Conservation (phyloP, 2,888 invertebrate genomes). For the Agrenia bidenticulata region DNA sequence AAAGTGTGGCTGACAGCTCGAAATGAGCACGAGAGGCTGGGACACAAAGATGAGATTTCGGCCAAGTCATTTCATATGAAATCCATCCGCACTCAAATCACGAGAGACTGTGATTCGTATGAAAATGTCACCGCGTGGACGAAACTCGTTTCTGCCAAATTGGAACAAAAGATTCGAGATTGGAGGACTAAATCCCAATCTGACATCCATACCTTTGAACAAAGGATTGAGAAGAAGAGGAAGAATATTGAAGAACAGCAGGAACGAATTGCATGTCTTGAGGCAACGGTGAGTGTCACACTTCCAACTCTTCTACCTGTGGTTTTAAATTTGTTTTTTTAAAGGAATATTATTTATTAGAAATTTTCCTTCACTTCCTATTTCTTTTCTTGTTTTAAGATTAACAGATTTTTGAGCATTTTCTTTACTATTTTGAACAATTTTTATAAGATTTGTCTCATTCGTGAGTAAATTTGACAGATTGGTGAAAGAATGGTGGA, state of each 20-base stretch:
- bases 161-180: slow-evolving; percentile 59
- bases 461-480: slow-evolving; percentile 21
- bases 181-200: slow-evolving; percentile 63
- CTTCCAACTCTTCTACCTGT: too few species aligned
- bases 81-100: slow-evolving; percentile 16
- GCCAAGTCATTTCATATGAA: slow-evolving; percentile 8
- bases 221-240: slow-evolving; percentile 59
- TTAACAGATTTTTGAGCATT: too few species aligned
- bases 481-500: slow-evolving; percentile 47
- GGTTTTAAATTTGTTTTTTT: not conserved
- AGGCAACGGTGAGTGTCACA: slow-evolving; percentile 32
- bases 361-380: too few species aligned
- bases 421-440: not conserved
- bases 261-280: slow-evolving; percentile 37
- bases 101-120: slow-evolving; percentile 44
- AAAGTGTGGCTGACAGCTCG: slow-evolving; percentile 43
- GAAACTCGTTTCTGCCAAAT: slow-evolving; percentile 54
- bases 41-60: slow-evolving; percentile 8
- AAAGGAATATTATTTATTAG: too few species aligned
- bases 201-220: slow-evolving; percentile 60
- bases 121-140: slow-evolving; percentile 48
- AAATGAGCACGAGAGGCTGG: not conserved
- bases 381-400: too few species aligned
- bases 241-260: slow-evolving; percentile 53
- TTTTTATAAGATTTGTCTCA: not conserved